These are phyloP conservation scores for Antheraea pernyi DNA, from an alignment of 1,140 invertebrate genomes.

Conservation along the genomic window DNA sequence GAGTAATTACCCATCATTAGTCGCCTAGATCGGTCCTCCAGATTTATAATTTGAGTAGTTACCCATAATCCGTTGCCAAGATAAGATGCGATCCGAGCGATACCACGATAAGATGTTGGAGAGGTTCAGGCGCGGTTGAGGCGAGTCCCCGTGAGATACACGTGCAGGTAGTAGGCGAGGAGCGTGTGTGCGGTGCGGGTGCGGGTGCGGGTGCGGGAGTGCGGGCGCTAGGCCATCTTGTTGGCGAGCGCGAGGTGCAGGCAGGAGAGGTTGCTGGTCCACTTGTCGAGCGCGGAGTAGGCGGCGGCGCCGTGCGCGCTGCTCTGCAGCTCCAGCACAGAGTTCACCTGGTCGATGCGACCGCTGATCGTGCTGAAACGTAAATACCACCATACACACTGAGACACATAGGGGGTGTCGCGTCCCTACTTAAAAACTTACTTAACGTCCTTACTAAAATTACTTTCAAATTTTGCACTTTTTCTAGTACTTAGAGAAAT, in stretches of 20 bases:
- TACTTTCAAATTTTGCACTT: no score
- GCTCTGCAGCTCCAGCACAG: constrained; percentile 94
- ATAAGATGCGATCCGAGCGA: no score
- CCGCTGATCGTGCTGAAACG: constrained; percentile 93
- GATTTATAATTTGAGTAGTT: no score
- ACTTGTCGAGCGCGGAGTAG: constrained; percentile 97
- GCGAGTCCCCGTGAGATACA: neutral
- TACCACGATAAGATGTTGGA: no score
- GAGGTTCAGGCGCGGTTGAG: neutral
- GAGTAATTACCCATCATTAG: no score
- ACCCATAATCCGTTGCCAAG: no score
- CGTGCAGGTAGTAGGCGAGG: neutral
- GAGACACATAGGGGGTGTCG: no score
- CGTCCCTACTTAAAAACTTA: no score
- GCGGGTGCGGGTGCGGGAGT: neutral
- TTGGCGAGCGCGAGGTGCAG: constrained; percentile 94
- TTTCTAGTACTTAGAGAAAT: no score
- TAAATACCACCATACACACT: neutral
- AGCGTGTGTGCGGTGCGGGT: neutral
- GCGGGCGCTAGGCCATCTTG: constrained; percentile 85
- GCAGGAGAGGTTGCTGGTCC: constrained; percentile 94
- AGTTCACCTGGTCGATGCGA: constrained; percentile 97
- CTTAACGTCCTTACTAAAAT: no score
- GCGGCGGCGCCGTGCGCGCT: constrained; percentile 90
- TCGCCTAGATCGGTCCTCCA: no score